phyloP scores from a whole-genome alignment of 2,113 vertebrate species.

The Lamprotornis superbus region DNA sequence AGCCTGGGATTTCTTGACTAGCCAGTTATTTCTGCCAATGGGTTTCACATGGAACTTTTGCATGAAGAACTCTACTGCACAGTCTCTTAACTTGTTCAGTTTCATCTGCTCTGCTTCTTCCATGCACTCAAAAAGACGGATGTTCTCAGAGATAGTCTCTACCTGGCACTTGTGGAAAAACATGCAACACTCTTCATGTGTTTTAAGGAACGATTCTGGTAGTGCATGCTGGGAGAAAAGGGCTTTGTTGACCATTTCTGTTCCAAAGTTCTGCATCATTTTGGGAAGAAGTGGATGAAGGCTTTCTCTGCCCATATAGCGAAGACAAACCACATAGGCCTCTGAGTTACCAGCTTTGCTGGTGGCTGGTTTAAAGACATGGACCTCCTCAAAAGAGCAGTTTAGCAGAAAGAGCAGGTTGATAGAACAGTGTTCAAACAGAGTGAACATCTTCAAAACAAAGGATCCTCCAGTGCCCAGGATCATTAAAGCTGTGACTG shows the following conservation, averaged over 20 bases:
- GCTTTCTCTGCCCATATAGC: slow-evolving; percentile 76
- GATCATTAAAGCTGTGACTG: slow-evolving; percentile 83
- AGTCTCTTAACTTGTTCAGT: slow-evolving; percentile 81
- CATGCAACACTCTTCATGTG: slow-evolving; percentile 83
- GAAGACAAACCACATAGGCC: slow-evolving; percentile 88
- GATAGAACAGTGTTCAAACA: slow-evolving; percentile 90
- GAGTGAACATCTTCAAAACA: slow-evolving; percentile 95
- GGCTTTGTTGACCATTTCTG: slow-evolving; percentile 73
- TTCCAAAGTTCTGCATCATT: slow-evolving; percentile 85
- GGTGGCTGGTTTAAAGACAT: slow-evolving; percentile 92
- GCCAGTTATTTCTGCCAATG: slow-evolving; percentile 82
- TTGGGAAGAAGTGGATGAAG: slow-evolving; percentile 82
- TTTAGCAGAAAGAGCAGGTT: slow-evolving; percentile 90
- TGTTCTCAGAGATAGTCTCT: slow-evolving; percentile 89
- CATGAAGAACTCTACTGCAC: slow-evolving; percentile 81
- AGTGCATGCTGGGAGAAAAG: slow-evolving; percentile 80
- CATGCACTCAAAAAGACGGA: slow-evolving; percentile 81
- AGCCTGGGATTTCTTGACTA: slow-evolving; percentile 80
- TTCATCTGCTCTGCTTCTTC: slow-evolving; percentile 67
- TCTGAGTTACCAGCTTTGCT: slow-evolving; percentile 97
- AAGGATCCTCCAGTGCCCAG: slow-evolving; percentile 87
- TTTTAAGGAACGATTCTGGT: slow-evolving; percentile 83
- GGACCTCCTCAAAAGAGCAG: slow-evolving; percentile 85
- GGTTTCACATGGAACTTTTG: slow-evolving; percentile 77
- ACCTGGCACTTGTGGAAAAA: slow-evolving; percentile 87